Evolutionary conservation across 2,113 vertebrate genomes (phyloP).

Genomic region (Paraplagusia blochii): DNA sequence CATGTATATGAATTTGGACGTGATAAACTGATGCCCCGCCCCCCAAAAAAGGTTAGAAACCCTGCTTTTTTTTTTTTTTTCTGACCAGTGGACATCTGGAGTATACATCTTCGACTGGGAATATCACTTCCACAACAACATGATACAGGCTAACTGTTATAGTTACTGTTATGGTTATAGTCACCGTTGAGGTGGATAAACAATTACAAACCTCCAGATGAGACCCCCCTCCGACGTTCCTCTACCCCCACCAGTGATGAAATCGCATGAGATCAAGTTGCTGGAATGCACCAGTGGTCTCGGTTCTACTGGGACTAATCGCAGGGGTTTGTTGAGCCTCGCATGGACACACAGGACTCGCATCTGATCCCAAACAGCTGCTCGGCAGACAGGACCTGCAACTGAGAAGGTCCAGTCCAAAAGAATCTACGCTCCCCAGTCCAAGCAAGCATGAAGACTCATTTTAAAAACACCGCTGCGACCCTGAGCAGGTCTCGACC

Average conservation of each 20-base stretch:
- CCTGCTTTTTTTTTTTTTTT: no score
- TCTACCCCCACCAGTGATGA: slow-evolving; percentile 56
- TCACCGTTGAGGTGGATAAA: slow-evolving; percentile 40
- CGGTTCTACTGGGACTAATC: slow-evolving; percentile 67
- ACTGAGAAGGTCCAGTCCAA: slow-evolving; percentile 42
- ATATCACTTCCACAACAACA: slow-evolving; percentile 9
- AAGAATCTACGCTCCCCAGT: slow-evolving; percentile 7
- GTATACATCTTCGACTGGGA: slow-evolving; percentile 4
- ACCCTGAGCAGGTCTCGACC: slow-evolving; percentile 54
- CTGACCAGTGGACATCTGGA: no score
- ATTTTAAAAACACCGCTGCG: slow-evolving; percentile 53
- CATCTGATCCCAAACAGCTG: slow-evolving; percentile 70
- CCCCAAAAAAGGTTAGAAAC: no score
- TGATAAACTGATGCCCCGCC: no score
- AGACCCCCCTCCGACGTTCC: slow-evolving; percentile 45
- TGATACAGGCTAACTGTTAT: not conserved
- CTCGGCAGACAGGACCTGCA: slow-evolving; percentile 50
- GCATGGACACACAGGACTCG: slow-evolving; percentile 52
- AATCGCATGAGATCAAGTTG: slow-evolving; percentile 68
- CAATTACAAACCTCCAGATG: slow-evolving; percentile 57
- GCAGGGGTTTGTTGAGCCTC: slow-evolving; percentile 59
- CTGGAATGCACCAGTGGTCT: slow-evolving; percentile 65
- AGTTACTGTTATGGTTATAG: slow-evolving; percentile 1
- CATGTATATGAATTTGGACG: no score
- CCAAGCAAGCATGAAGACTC: slow-evolving; percentile 12